Conservation (phyloP, 2,113 vertebrate species). For the Oncorhynchus nerka region DNA sequence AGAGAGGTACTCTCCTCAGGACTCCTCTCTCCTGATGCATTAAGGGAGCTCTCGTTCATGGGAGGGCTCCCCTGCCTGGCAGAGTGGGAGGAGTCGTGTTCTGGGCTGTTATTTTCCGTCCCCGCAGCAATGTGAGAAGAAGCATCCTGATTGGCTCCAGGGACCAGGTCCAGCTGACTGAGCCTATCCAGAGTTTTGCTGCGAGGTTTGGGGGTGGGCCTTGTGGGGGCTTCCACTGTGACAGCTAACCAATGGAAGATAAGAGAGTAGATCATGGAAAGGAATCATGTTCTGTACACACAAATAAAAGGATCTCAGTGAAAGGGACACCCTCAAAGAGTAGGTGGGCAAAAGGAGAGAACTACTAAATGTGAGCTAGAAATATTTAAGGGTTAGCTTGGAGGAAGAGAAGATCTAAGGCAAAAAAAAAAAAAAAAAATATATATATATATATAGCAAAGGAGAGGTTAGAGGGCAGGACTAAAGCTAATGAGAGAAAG, state of each 20-base stretch:
- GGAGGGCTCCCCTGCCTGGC: constrained; percentile 9
- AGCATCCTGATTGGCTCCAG: constrained; percentile 37
- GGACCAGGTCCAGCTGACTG: constrained; percentile 46
- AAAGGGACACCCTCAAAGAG: no score
- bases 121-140: constrained; percentile 20
- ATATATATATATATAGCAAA: no score
- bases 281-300: not conserved
- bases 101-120: constrained; percentile 6
- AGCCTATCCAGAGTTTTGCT: constrained; percentile 67
- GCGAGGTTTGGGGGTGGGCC: constrained; percentile 65
- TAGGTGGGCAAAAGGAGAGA: not conserved
- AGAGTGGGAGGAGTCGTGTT: constrained; percentile 3
- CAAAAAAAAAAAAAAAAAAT: no score
- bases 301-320: no score
- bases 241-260: constrained; percentile 21
- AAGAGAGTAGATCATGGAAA: not conserved
- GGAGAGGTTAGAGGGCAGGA: no score
- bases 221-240: constrained; percentile 44
- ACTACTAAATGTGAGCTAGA: not conserved
- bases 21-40: constrained; percentile 18
- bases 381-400: not conserved
- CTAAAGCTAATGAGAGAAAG: no score
- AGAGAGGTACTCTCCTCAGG: constrained; percentile 10
- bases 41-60: constrained; percentile 11
- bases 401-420: not conserved